Conservation (phyloP, 2,888 invertebrate species). For the Gymnosoma rotundatum region DNA sequence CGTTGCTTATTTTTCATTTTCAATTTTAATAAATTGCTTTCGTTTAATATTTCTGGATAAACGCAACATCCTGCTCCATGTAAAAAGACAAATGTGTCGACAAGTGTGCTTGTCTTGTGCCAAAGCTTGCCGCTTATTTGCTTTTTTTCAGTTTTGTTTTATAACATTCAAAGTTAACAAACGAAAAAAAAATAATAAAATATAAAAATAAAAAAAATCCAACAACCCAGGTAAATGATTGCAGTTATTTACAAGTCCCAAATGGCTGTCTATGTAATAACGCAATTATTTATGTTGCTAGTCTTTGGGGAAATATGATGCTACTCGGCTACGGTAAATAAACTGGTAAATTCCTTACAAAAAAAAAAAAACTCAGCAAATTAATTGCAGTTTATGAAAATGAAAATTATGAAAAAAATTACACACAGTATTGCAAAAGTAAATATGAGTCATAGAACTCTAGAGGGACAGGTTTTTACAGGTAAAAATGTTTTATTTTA, state of each 20-base stretch:
- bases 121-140: conserved; percentile 14
- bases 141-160: conserved; percentile 17
- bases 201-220: background rate
- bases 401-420: conserved; percentile 55
- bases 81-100: conserved; percentile 45
- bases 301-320: conserved; percentile 73
- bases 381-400: conserved; percentile 66
- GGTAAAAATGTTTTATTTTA: background rate
- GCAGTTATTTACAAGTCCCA: conserved; percentile 76
- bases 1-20: conserved; percentile 1
- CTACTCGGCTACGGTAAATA: conserved; percentile 43
- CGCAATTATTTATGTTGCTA: conserved; percentile 76
- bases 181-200: background rate
- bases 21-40: conserved; percentile 5
- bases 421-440: background rate
- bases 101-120: conserved; percentile 37
- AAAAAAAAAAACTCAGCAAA: conserved; percentile 32
- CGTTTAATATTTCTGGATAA: conserved; percentile 27
- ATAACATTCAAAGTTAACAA: background rate
- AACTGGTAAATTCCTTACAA: conserved; percentile 13
- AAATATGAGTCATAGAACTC: conserved; percentile 53
- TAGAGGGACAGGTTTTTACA: background rate
- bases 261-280: conserved; percentile 74
- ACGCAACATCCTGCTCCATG: conserved; percentile 24
- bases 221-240: conserved; percentile 60